phyloP scores from a whole-genome alignment of 2,113 vertebrate species.

The Zeus faber region DNA sequence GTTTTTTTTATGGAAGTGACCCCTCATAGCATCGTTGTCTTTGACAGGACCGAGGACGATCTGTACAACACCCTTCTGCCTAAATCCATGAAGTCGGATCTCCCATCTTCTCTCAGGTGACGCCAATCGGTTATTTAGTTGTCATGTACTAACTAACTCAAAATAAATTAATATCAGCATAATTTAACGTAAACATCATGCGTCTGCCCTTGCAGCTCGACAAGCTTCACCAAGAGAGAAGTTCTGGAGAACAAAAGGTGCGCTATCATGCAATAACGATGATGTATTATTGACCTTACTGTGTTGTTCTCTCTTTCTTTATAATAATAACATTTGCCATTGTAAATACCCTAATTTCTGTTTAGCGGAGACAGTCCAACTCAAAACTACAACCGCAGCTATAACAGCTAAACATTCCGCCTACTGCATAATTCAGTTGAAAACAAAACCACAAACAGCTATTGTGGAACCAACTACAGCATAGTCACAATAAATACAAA shows the following conservation, averaged over 20 bases:
- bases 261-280: no score
- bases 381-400: no score
- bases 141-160: not conserved
- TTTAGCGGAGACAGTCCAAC: no score
- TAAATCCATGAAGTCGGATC: constrained; percentile 31
- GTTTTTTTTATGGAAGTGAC: not conserved
- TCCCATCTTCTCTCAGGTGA: constrained; percentile 42
- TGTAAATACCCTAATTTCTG: no score
- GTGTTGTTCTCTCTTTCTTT: no score
- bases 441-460: no score
- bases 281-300: no score
- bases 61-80: constrained; percentile 60
- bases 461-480: no score
- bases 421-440: no score
- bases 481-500: no score
- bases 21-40: not conserved
- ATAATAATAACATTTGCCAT: no score
- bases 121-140: not conserved
- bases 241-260: constrained; percentile 43
- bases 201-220: constrained; percentile 8
- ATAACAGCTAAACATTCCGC: no score
- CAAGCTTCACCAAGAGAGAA: constrained; percentile 28
- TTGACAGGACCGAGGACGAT: constrained; percentile 54
- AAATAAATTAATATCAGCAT: not conserved
- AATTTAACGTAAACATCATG: not conserved